A percentile compares a stretch with the other conserved stretches of the same genome.
These are phyloP conservation scores for Tautogolabrus adspersus DNA, from an alignment of 2,113 vertebrate genomes.

Conservation along the genomic window DNA sequence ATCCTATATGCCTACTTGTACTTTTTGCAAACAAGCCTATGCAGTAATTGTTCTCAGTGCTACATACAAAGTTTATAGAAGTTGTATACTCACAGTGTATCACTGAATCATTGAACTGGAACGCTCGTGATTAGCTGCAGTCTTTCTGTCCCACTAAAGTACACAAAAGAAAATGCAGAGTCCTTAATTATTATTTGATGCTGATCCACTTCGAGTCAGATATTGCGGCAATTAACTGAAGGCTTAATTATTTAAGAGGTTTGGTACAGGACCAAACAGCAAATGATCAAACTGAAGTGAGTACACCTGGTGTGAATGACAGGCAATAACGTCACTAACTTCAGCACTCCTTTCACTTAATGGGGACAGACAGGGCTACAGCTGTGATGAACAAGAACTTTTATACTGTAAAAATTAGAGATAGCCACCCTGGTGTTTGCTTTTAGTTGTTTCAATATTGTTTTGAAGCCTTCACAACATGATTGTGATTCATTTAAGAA, in stretches of 20 bases:
- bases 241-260: neutral
- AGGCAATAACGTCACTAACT: neutral
- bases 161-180: neutral
- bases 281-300: neutral
- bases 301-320: neutral
- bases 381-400: neutral
- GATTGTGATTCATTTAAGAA: too few relatives aligned
- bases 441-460: too few relatives aligned
- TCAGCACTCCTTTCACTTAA: neutral
- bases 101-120: constrained; percentile 13
- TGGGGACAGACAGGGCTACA: neutral
- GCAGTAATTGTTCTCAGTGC: constrained; percentile 35
- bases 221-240: neutral
- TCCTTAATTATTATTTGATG: neutral
- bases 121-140: constrained; percentile 18
- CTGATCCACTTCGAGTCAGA: neutral
- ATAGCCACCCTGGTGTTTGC: too few relatives aligned
- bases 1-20: neutral
- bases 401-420: neutral
- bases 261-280: neutral
- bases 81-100: neutral
- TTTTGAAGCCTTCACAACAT: too few relatives aligned
- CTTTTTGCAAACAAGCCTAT: constrained; percentile 18
- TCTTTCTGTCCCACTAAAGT: neutral
- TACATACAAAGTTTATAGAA: constrained; percentile 3